Evolutionary conservation across 2,797 vertebrate species (phyloP).

Genomic region (Eremophila alpestris): DNA sequence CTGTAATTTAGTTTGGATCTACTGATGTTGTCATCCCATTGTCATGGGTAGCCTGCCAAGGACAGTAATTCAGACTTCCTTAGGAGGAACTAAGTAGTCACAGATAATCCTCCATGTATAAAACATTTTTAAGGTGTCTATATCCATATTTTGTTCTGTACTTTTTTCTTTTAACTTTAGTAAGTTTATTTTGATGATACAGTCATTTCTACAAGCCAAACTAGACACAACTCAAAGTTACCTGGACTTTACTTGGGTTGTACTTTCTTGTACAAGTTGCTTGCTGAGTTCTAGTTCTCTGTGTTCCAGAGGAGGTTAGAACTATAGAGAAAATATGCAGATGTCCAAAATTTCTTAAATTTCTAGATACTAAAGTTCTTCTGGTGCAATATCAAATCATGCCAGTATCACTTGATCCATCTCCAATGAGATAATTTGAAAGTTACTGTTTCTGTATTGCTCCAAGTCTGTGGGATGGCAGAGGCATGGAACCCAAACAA

Average conservation of each 20-base stretch:
- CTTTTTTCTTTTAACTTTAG: background rate
- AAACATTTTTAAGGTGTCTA: background rate
- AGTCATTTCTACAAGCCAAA: background rate
- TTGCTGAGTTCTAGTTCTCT: background rate
- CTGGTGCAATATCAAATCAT: background rate
- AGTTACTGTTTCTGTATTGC: background rate
- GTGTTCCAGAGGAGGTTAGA: background rate
- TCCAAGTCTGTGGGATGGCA: background rate
- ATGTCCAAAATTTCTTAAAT: background rate
- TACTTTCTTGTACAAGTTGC: background rate
- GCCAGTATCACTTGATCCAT: background rate
- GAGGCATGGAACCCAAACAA: background rate
- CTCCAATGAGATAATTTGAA: background rate
- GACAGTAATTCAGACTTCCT: background rate
- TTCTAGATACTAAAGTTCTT: background rate
- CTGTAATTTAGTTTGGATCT: background rate
- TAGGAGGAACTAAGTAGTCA: background rate
- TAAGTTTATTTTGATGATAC: background rate
- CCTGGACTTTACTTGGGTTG: background rate
- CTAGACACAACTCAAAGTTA: background rate
- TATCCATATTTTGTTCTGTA: background rate
- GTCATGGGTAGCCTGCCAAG: background rate
- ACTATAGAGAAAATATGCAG: background rate
- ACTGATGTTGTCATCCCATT: background rate
- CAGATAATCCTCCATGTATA: background rate